Base-by-base conservation (phyloP, 2,888 invertebrate genomes). In the Kryphioiulus occultus region DNA sequence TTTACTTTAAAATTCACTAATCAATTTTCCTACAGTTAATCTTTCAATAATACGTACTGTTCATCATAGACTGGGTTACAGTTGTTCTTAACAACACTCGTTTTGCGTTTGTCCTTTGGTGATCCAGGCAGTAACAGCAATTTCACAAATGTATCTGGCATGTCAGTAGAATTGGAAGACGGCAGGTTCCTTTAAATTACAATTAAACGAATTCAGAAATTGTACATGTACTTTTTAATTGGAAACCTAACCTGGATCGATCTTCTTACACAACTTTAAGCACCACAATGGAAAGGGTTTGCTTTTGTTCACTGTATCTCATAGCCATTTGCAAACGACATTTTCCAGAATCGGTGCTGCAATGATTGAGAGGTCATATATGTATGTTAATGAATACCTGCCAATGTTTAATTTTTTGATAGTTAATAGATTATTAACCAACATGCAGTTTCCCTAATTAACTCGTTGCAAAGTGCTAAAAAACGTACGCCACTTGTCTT, bases 11-110 rank as follows among this genome's bases (percentile, higher is more conserved):
- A 39, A 7, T 68, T 68, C 3, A 26, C 3, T 7, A 32, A 32
- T 22, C 85, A 84, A 26, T 12, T 26, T 44, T 35, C 1, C 22
- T 15, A 44, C 26, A 26, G 32, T 39, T 26, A 1, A 17, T 12
- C 15, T 30, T 19, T 26, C 35, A 9, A 26, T 83, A 10, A 26
- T 26, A 90, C 92, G 90, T 90, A 92, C 92, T 95, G 95, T 91
- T 97, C 96, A 92, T 98, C 98, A 92, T 95, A 98, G 39, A 95
- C 94, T 0, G 98, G 98, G 93, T 96, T 96, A 91, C 97, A 97
- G 91, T 95, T 97, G 92, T 98, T 97, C 91, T 97, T 97, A 89
- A 96, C 93, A n/a, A 96, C 95, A 90, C 94, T 94, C 19, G 97
- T 97, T 92, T 97, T 97, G 84, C 97, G 94, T 92, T 97, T 97